phyloP scores from a whole-genome alignment of 2,113 vertebrate species.

The Gobio gobio region DNA sequence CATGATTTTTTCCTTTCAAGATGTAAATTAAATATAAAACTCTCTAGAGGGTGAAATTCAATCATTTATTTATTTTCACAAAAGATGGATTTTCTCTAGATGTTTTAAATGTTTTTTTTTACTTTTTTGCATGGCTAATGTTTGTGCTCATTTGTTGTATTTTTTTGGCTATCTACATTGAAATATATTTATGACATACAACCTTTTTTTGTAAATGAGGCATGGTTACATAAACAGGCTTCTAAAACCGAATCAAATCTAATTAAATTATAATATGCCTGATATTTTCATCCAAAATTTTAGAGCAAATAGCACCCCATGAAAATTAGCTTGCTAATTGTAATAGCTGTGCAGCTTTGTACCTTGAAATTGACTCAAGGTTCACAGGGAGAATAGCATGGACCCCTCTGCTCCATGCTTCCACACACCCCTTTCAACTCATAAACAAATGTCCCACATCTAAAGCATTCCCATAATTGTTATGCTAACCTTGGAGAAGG shows the following conservation, averaged over 20 bases:
- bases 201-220: neutral
- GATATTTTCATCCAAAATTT: conserved; percentile 18
- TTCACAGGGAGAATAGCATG: conserved; percentile 81
- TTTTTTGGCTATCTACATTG: neutral
- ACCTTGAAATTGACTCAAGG: conserved; percentile 84
- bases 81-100: neutral
- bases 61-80: conserved; percentile 32
- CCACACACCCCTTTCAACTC: conserved; percentile 86
- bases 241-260: neutral
- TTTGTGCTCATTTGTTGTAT: conserved; percentile 6
- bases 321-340: conserved; percentile 77
- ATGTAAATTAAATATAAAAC: conserved; percentile 38
- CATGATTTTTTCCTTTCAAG: conserved; percentile 49
- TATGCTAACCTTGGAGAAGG: conserved; percentile 97
- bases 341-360: conserved; percentile 85
- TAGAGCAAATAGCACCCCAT: conserved; percentile 74
- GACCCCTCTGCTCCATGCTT: conserved; percentile 76
- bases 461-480: conserved; percentile 99
- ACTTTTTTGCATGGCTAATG: conserved; percentile 34
- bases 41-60: conserved; percentile 37
- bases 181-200: neutral
- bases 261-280: conserved; percentile 32
- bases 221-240: neutral
- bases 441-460: conserved; percentile 97
- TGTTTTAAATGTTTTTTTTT: neutral